phyloP scores from a whole-genome alignment of 2,113 vertebrate genomes.

The Pseudopodoces humilis region DNA sequence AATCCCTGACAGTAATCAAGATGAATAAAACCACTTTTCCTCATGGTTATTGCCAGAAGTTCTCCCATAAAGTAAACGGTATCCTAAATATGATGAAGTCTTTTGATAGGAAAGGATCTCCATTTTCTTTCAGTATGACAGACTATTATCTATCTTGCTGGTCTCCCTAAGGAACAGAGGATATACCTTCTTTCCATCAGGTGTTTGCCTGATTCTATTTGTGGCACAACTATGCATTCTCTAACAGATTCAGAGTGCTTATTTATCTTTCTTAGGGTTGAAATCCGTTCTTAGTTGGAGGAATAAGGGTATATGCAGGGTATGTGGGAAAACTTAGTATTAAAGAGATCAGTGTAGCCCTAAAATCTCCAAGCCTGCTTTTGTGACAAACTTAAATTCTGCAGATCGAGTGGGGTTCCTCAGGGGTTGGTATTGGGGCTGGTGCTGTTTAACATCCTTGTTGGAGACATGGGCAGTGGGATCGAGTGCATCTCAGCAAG shows the following conservation, averaged over 20 bases:
- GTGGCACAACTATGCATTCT: background rate
- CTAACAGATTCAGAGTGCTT: background rate
- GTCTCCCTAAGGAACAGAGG: background rate
- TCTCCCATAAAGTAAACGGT: background rate
- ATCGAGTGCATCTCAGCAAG: background rate
- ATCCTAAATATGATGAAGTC: background rate
- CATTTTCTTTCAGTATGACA: background rate
- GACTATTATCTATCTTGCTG: background rate
- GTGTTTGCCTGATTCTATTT: background rate
- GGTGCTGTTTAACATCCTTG: background rate
- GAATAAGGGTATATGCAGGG: background rate
- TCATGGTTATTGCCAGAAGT: background rate
- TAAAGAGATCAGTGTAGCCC: background rate
- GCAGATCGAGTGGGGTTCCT: background rate
- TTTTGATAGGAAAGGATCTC: background rate
- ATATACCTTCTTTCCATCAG: background rate
- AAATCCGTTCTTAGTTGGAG: background rate
- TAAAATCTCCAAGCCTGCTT: background rate
- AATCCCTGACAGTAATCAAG: background rate
- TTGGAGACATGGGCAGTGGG: background rate
- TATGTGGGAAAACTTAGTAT: background rate
- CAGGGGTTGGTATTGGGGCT: background rate
- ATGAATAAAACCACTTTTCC: conserved; percentile 8
- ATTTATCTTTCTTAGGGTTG: background rate
- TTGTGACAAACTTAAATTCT: background rate